Conservation (phyloP, 2,797 vertebrate species). For the Micromesistius poutassou region DNA sequence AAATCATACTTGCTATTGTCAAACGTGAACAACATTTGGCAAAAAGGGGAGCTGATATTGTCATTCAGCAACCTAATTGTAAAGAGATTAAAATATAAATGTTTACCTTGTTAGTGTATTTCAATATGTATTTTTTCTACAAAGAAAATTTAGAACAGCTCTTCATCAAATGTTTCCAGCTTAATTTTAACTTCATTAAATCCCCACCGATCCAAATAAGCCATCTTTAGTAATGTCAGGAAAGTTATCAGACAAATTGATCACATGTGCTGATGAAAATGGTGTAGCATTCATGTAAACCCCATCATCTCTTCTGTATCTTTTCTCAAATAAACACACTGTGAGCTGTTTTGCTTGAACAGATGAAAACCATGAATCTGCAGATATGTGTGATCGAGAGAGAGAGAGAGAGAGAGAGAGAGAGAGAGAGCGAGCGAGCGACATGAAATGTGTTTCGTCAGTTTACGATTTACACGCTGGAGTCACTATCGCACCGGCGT, state of each 20-base stretch:
- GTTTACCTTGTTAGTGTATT: not conserved
- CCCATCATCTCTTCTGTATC: not conserved
- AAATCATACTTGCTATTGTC: not conserved
- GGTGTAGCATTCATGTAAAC: not conserved
- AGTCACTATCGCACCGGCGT: conserved; percentile 72
- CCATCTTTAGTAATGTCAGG: not conserved
- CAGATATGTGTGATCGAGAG: not conserved
- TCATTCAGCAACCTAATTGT: not conserved
- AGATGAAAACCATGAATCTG: not conserved
- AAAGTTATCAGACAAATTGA: not conserved
- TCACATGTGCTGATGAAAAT: not conserved
- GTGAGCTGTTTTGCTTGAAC: not conserved
- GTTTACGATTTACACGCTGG: conserved; percentile 68
- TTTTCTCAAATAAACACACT: not conserved
- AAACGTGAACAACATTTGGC: no score
- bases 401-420: not conserved
- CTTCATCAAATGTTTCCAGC: not conserved
- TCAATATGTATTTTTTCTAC: not conserved
- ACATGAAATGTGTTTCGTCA: not conserved
- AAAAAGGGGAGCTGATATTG: no score
- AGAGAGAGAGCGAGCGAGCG: no score
- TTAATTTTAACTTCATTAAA: not conserved
- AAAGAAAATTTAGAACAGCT: not conserved
- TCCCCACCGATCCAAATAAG: not conserved
- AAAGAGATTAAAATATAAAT: not conserved